Evolutionary conservation across 1,140 invertebrate genomes (phyloP).

Genomic region (Neelides sp.): DNA sequence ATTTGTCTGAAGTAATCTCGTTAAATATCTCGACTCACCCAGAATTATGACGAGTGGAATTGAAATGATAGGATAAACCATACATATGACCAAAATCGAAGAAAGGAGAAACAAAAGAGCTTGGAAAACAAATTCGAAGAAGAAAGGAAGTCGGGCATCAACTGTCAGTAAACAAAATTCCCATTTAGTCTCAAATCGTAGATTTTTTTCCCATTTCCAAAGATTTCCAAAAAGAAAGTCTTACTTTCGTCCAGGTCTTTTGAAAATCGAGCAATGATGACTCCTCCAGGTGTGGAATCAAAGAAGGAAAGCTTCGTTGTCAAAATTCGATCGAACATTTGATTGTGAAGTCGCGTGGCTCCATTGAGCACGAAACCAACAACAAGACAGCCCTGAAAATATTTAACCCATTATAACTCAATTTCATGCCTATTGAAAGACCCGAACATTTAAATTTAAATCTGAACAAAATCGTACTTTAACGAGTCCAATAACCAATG

Average conservation of each 20-base stretch:
- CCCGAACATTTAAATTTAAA: no score
- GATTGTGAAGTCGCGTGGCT: conserved; percentile 24
- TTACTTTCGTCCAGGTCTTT: conserved; percentile 37
- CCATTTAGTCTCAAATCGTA: neutral
- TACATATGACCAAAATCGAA: conserved; percentile 39
- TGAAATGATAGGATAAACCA: conserved; percentile 41
- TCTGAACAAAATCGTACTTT: conserved; percentile 32
- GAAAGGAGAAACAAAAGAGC: conserved; percentile 36
- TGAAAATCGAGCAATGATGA: conserved; percentile 47
- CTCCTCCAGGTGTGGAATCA: conserved; percentile 56
- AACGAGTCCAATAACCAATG: conserved; percentile 31
- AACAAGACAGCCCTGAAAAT: conserved; percentile 12
- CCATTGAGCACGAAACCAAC: conserved; percentile 13
- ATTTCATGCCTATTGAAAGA: no score
- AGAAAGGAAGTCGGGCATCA: conserved; percentile 43
- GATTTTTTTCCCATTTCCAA: neutral
- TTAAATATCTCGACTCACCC: conserved; percentile 25
- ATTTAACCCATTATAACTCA: no score
- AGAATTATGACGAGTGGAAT: conserved; percentile 39
- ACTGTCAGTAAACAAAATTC: conserved; percentile 34
- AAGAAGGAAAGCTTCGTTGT: conserved; percentile 58
- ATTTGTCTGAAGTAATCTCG: neutral
- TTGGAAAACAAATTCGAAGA: conserved; percentile 41
- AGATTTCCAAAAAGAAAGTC: neutral
- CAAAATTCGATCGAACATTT: conserved; percentile 43